Percentiles rank a stretch among this genome's conserved stretches.
These are phyloP conservation scores for Dendroctonus ponderosae DNA, from an alignment of 1,140 invertebrate species.

Conservation along the genomic window DNA sequence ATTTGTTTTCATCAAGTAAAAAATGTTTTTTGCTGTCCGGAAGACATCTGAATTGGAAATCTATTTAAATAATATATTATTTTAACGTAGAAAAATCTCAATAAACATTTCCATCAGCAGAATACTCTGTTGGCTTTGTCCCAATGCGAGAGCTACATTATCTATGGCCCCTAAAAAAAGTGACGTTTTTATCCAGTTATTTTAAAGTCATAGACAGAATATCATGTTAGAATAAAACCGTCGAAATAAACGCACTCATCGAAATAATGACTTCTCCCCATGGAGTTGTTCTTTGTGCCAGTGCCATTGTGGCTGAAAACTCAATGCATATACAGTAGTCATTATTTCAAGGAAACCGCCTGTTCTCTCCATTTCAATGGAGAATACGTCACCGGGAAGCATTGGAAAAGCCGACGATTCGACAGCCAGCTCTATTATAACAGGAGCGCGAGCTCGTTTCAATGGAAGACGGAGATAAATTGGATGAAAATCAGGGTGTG, in stretches of 20 bases:
- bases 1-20: too few relatives aligned
- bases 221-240: neutral
- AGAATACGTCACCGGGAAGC: slow-evolving; percentile 11
- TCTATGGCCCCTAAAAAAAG: neutral
- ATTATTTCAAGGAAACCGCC: slow-evolving; percentile 22
- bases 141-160: neutral
- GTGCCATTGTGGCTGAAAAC: slow-evolving; percentile 6
- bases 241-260: slow-evolving; percentile 1
- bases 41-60: too few relatives aligned
- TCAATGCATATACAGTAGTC: slow-evolving; percentile 26
- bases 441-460: neutral
- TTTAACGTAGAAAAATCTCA: neutral
- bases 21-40: too few relatives aligned
- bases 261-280: slow-evolving; percentile 10
- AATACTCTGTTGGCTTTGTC: neutral
- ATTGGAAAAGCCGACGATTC: slow-evolving; percentile 13
- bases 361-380: slow-evolving; percentile 16
- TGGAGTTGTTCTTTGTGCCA: slow-evolving; percentile 9
- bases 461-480: slow-evolving; percentile 8
- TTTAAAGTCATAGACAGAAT: neutral
- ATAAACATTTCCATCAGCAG: neutral
- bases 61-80: too few relatives aligned
- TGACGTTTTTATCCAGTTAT: neutral
- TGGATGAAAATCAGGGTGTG: neutral
- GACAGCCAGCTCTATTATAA: slow-evolving; percentile 2